Evolutionary conservation across 1,140 invertebrate genomes (phyloP).

Genomic region (Rhopalosiphum maidis): DNA sequence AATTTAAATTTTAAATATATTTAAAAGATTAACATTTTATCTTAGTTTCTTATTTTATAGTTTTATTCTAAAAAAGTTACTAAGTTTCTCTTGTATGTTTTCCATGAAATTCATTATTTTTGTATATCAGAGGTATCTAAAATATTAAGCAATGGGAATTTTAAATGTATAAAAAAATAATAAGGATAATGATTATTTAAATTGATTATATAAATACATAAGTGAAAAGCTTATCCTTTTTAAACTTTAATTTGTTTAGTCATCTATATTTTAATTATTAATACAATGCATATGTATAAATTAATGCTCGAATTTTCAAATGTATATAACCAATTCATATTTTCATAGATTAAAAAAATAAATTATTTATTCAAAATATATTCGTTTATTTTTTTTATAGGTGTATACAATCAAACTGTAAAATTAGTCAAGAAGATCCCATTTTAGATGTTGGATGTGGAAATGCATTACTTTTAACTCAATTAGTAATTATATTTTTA

Average conservation of each 20-base stretch:
- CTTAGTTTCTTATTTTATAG: neutral
- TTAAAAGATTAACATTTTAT: neutral
- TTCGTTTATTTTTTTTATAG: conserved; percentile 14
- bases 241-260: neutral
- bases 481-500: conserved; percentile 50
- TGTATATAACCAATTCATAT: neutral
- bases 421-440: neutral
- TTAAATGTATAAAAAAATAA: neutral
- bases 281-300: neutral
- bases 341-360: conserved; percentile 1
- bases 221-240: neutral
- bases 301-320: neutral
- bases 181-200: neutral
- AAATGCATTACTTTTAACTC: conserved; percentile 36
- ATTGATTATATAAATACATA: neutral
- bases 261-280: neutral
- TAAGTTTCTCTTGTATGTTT: neutral
- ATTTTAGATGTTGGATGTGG: conserved; percentile 53
- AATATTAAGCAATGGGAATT: neutral
- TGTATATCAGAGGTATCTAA: neutral
- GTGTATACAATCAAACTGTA: conserved; percentile 43
- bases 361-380: conserved; percentile 8
- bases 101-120: neutral
- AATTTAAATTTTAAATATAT: neutral
- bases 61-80: neutral